Conservation (phyloP, 2,888 invertebrate species). For the Sisyra nigra region DNA sequence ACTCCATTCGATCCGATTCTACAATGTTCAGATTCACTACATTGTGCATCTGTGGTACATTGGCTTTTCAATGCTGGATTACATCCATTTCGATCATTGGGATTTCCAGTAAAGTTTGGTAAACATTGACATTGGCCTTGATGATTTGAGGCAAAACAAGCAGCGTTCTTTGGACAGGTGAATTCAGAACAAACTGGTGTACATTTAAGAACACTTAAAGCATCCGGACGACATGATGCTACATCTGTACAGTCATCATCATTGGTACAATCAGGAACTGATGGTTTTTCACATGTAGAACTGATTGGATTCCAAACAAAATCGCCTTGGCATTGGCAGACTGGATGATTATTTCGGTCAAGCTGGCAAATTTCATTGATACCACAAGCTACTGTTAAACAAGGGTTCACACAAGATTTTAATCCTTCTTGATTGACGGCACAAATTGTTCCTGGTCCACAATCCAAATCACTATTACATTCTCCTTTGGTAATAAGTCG, state of each 20-base stretch:
- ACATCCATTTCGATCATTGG: slow-evolving; percentile 81
- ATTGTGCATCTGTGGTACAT: slow-evolving; percentile 66
- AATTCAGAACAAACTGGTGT: slow-evolving; percentile 59
- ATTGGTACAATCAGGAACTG: slow-evolving; percentile 61
- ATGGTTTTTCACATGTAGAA: slow-evolving; percentile 72
- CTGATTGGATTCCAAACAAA: slow-evolving; percentile 72
- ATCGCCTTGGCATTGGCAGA: slow-evolving; percentile 63
- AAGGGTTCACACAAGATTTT: slow-evolving; percentile 60
- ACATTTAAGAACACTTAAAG: slow-evolving; percentile 73
- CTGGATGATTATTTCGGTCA: slow-evolving; percentile 46
- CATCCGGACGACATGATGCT: slow-evolving; percentile 67
- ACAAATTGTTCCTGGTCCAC: slow-evolving; percentile 54
- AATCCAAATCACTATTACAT: slow-evolving; percentile 55
- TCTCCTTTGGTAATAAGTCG: slow-evolving; percentile 37
- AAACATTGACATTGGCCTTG: slow-evolving; percentile 71
- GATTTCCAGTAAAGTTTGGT: slow-evolving; percentile 72
- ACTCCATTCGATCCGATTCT: slow-evolving; percentile 37
- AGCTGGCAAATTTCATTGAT: slow-evolving; percentile 66
- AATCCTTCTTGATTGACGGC: slow-evolving; percentile 41
- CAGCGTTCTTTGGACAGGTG: slow-evolving; percentile 71
- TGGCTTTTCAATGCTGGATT: slow-evolving; percentile 51
- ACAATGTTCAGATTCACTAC: slow-evolving; percentile 69
- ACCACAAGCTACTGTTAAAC: slow-evolving; percentile 66
- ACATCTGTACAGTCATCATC: slow-evolving; percentile 53
- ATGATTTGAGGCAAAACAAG: slow-evolving; percentile 58